phyloP scores from a whole-genome alignment of 2,113 vertebrate species.

The Stegastes partitus region DNA sequence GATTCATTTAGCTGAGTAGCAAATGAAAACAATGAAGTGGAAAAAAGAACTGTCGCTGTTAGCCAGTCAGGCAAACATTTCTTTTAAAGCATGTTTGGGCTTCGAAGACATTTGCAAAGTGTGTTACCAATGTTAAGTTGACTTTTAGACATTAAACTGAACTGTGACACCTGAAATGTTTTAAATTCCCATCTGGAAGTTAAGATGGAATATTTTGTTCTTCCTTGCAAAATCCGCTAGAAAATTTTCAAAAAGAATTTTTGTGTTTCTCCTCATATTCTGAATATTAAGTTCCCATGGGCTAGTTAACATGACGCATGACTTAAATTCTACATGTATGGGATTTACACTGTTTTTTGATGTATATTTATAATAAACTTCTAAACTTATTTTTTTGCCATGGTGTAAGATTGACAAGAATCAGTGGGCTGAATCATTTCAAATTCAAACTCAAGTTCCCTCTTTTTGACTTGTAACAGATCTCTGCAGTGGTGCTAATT shows the following conservation, averaged over 20 bases:
- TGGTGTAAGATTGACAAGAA: too few relatives aligned
- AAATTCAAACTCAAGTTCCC: background rate
- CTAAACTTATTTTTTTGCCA: background rate
- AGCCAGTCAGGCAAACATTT: too few relatives aligned
- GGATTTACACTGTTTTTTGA: background rate
- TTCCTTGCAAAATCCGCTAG: too few relatives aligned
- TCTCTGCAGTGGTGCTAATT: conserved; percentile 54
- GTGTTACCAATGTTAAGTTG: background rate
- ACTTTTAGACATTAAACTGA: background rate
- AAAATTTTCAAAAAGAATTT: too few relatives aligned
- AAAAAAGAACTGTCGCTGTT: too few relatives aligned
- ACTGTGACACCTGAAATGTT: background rate
- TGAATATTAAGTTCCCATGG: too few relatives aligned
- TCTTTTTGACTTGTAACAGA: conserved; percentile 20
- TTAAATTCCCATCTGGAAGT: too few relatives aligned
- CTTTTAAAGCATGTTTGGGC: too few relatives aligned
- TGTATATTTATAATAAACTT: conserved; percentile 46
- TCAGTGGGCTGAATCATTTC: too few relatives aligned
- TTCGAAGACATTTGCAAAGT: background rate
- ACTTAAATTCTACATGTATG: too few relatives aligned
- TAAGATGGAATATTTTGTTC: background rate
- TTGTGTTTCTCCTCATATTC: background rate
- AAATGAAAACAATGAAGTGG: background rate
- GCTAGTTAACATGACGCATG: too few relatives aligned
- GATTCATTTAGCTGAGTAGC: background rate